Evolutionary conservation across 2,797 vertebrate genomes (phyloP).

Genomic region (Alfaro cultratus): DNA sequence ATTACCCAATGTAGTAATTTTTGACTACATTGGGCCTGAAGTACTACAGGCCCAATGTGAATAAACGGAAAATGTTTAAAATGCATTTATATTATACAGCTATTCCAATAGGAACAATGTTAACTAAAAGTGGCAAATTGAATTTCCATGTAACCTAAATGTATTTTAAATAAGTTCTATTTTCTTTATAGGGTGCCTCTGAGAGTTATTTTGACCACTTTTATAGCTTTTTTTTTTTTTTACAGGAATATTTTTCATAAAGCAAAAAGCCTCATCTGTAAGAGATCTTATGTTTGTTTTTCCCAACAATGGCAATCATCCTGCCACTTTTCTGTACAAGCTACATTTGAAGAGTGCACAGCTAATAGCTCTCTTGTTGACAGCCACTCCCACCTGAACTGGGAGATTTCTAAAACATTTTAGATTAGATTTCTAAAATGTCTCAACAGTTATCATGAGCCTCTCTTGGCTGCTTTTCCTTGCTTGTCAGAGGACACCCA

Average conservation of each 20-base stretch:
- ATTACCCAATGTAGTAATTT: no score
- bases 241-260: neutral
- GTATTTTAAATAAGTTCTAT: neutral
- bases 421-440: neutral
- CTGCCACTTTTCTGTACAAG: neutral
- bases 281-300: neutral
- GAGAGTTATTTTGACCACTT: neutral
- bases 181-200: neutral
- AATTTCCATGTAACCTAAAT: neutral
- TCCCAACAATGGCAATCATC: neutral
- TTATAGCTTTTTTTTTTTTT: neutral
- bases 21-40: no score
- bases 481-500: neutral
- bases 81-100: neutral
- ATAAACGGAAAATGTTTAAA: neutral
- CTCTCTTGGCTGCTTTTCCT: neutral
- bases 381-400: neutral
- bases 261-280: neutral
- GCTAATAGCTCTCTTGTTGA: neutral
- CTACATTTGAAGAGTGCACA: neutral
- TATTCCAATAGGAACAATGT: neutral
- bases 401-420: neutral
- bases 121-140: neutral
- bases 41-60: neutral
- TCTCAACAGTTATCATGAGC: neutral